These are phyloP conservation scores for Amblyopsis rosae DNA, from an alignment of 2,113 vertebrate genomes.

Conservation along the genomic window DNA sequence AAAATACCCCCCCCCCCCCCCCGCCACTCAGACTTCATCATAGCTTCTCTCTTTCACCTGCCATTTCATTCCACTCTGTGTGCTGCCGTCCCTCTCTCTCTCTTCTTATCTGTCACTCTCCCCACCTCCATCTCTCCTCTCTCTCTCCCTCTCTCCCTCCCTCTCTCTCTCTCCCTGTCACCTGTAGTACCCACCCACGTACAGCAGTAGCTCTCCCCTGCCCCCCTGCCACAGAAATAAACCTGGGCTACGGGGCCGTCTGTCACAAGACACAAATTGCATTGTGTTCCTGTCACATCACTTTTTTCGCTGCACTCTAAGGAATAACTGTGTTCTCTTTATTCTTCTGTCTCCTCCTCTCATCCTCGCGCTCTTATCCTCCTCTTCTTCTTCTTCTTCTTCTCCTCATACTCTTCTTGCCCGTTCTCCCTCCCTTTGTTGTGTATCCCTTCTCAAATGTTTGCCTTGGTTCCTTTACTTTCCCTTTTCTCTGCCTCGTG, in stretches of 20 bases:
- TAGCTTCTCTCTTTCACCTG: conserved; percentile 17
- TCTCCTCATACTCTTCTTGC: too few species aligned
- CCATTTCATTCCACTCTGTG: conserved; percentile 29
- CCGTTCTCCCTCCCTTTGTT: too few species aligned
- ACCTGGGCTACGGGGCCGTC: conserved; percentile 37
- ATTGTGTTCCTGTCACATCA: conserved; percentile 51
- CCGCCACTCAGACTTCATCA: too few species aligned
- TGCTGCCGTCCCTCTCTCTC: conserved; percentile 2
- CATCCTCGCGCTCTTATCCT: neutral
- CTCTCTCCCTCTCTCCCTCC: conserved; percentile 18
- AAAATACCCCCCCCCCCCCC: too few species aligned
- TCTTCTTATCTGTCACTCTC: too few species aligned
- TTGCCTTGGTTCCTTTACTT: too few species aligned
- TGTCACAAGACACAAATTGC: conserved; percentile 56
- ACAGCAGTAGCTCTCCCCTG: conserved; percentile 33
- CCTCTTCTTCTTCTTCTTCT: neutral
- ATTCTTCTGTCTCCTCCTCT: neutral
- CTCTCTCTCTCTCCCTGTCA: conserved; percentile 23
- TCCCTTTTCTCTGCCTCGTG: too few species aligned
- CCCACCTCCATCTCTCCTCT: conserved; percentile 8
- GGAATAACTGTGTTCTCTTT: conserved; percentile 28
- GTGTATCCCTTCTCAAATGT: too few species aligned
- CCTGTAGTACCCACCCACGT: conserved; percentile 30
- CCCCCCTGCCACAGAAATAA: conserved; percentile 53
- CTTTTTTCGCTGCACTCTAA: conserved; percentile 20